Base-by-base conservation (phyloP, 1,140 invertebrate genomes). In the Calosoma granatense region DNA sequence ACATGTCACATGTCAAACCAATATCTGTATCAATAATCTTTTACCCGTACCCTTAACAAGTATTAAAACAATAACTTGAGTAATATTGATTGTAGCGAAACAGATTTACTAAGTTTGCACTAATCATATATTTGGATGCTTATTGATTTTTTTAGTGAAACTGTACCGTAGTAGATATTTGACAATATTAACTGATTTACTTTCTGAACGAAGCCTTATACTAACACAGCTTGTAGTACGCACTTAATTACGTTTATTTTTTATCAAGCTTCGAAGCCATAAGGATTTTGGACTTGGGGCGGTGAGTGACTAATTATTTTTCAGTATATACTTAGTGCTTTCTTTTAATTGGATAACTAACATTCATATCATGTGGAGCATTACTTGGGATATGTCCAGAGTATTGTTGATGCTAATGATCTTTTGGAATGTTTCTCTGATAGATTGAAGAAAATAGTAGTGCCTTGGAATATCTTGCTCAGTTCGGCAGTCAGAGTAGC, bases 361-460 rank as follows among this genome's bases (percentile, higher is more conserved):
- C 6, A 9, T 36, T 36, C n/a, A 36, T n/a, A n/a, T n/a, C n/a
- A n/a, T n/a, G n/a, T n/a, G n/a, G n/a, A n/a, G n/a, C n/a, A n/a
- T 36, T 36, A 36, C 6, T 36, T 36, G 26, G 26, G 26, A 36
- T n/a, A 36, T 9, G 6, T 36, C n/a, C 6, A 6, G 6, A 47
- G 17, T 11, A 47, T 12, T 47, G 41, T 47, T 9, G 17, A 47
- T 11, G 15, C 17, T 6, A 47, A 12, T 47, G 9, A 12, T 47
- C 4, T 12, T 47, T 9, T 12, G 4, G 9, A 17, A 17, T 11
- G 6, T 54, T 57, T 51, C 12, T 56, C 22, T 69, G 64, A 56
- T 75, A 97, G 94, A 97, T 97, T 75, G 93, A 97, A 80, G 93
- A 97, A 75, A 95, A 94, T 70, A 92, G 92, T 63, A 81, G 88